Percentiles rank a stretch among this genome's conserved stretches.
Evolutionary conservation across 2,797 vertebrate genomes (phyloP).

Genomic region (Melanotaenia maccullochi): DNA sequence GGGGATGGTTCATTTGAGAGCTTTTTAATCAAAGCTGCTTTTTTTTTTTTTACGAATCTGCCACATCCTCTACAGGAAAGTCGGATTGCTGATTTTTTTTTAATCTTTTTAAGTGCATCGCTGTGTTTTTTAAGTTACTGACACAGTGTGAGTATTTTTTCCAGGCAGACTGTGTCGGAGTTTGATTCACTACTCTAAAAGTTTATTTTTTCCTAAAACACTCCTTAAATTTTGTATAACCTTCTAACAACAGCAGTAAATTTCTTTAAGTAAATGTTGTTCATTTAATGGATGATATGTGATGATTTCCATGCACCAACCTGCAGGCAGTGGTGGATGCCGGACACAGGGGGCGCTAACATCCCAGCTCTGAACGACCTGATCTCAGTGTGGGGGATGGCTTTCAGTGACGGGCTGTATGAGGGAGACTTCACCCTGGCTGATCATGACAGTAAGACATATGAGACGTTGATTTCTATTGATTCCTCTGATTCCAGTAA

Average conservation of each 20-base stretch:
- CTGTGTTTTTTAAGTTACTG: not conserved
- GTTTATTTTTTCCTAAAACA: too few relatives aligned
- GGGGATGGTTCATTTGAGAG: slow-evolving; percentile 7
- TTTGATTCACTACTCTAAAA: too few relatives aligned
- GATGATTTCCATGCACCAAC: not conserved
- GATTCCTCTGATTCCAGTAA: not conserved
- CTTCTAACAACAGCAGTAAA: not conserved
- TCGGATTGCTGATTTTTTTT: not conserved
- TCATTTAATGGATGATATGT: not conserved
- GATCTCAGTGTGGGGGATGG: slow-evolving; percentile 98
- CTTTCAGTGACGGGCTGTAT: slow-evolving; percentile 95
- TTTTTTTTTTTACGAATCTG: slow-evolving; percentile 25
- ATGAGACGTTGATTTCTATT: not conserved
- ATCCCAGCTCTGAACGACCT: slow-evolving; percentile 96
- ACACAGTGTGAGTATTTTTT: too few relatives aligned
- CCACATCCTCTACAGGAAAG: not conserved
- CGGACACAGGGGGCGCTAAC: slow-evolving; percentile 97
- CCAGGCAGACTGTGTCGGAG: too few relatives aligned
- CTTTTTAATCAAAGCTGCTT: slow-evolving; percentile 14
- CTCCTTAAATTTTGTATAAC: not conserved
- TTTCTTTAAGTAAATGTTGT: not conserved
- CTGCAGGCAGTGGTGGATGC: slow-evolving; percentile 99
- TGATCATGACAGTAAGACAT: slow-evolving; percentile 94
- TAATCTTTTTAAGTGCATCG: not conserved
- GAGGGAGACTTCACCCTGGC: slow-evolving; percentile 97